phyloP scores from a whole-genome alignment of 2,113 vertebrate genomes.

The Catharus fuscescens region DNA sequence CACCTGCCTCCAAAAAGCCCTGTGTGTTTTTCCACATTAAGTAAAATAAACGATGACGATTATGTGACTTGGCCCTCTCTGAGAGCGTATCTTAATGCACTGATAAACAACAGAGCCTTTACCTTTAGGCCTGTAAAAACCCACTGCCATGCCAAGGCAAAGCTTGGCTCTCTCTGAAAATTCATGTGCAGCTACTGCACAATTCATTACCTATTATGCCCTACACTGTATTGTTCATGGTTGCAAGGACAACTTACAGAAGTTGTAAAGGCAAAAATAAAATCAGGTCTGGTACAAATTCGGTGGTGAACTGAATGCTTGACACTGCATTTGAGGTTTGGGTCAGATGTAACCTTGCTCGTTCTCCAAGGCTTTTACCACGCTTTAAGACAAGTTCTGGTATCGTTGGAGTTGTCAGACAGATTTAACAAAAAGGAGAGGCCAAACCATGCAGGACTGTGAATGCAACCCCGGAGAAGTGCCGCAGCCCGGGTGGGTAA shows the following conservation, averaged over 20 bases:
- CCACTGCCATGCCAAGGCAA: fast-evolving
- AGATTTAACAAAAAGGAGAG: fast-evolving
- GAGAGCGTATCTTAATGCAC: fast-evolving
- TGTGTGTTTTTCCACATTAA: background rate
- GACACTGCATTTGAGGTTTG: fast-evolving
- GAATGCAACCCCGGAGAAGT: fast-evolving
- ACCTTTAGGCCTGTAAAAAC: background rate
- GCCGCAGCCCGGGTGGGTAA: too few species aligned
- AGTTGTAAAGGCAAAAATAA: background rate
- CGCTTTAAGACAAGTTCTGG: background rate
- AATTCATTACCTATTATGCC: fast-evolving
- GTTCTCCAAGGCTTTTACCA: fast-evolving
- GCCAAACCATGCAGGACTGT: fast-evolving
- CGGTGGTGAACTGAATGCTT: fast-evolving
- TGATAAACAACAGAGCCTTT: background rate
- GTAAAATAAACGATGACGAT: background rate
- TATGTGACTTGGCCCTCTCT: fast-evolving
- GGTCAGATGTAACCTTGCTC: fast-evolving
- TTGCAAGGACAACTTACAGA: background rate
- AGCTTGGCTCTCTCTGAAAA: fast-evolving
- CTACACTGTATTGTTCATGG: fast-evolving
- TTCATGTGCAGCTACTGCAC: fast-evolving
- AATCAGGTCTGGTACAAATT: fast-evolving
- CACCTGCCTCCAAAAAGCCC: background rate
- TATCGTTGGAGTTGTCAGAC: fast-evolving